These are phyloP conservation scores for Pachycephala philippinensis DNA, from an alignment of 2,113 vertebrate species.

Conservation along the genomic window DNA sequence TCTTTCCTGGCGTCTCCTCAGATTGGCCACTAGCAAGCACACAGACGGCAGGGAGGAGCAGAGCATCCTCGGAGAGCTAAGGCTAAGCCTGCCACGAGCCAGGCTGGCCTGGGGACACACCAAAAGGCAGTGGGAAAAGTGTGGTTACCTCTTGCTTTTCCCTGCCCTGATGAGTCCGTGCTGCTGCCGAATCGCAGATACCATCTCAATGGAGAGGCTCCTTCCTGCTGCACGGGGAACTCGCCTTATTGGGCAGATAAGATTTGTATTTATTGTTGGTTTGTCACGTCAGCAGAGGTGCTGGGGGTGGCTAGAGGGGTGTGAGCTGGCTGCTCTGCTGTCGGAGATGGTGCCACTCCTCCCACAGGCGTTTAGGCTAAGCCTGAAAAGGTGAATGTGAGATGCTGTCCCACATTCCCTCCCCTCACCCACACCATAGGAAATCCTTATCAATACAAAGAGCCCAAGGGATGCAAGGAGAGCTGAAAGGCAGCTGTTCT, in stretches of 20 bases:
- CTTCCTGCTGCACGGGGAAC: background rate
- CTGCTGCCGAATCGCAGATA: background rate
- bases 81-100: background rate
- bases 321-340: background rate
- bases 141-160: background rate
- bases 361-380: background rate
- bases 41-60: background rate
- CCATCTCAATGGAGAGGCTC: background rate
- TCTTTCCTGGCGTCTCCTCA: background rate
- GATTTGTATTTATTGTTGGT: background rate
- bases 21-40: background rate
- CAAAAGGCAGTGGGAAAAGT: background rate
- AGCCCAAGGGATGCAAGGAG: background rate
- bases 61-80: background rate
- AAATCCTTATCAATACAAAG: background rate
- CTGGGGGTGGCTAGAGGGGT: background rate
- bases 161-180: accelerated
- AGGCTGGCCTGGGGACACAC: background rate
- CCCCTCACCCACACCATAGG: background rate
- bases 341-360: accelerated
- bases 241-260: background rate
- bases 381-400: background rate
- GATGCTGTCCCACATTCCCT: background rate
- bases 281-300: background rate
- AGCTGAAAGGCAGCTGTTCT: background rate